Percentiles rank a stretch among this genome's conserved stretches.
These are phyloP conservation scores for Trissoscelio sp. DNA, from an alignment of 2,888 invertebrate genomes.

Conservation along the genomic window DNA sequence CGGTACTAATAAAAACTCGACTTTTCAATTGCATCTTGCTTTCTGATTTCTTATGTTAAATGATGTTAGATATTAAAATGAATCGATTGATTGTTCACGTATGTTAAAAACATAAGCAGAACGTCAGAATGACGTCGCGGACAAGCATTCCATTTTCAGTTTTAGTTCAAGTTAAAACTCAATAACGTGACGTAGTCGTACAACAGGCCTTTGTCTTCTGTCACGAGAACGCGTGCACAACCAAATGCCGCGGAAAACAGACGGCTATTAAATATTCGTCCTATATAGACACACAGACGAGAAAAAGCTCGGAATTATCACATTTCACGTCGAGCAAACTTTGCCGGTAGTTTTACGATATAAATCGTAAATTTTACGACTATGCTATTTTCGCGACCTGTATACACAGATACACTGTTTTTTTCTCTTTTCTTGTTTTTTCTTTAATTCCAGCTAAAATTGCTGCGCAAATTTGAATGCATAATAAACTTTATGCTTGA, in stretches of 20 bases:
- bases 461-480: too few species aligned
- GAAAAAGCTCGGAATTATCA: conserved; percentile 2
- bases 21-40: too few species aligned
- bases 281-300: conserved; percentile 2
- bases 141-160: conserved; percentile 19
- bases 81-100: background rate
- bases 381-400: background rate
- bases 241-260: conserved; percentile 23
- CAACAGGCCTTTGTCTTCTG: conserved; percentile 24
- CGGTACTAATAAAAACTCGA: too few species aligned
- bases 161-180: conserved; percentile 25
- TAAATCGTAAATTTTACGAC: background rate
- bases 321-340: background rate
- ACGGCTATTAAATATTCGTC: conserved; percentile 32
- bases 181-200: conserved; percentile 5
- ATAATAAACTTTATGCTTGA: too few species aligned
- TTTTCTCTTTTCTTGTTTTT: too few species aligned
- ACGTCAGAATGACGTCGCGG: background rate
- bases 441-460: background rate
- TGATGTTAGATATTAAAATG: background rate
- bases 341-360: background rate
- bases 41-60: too few species aligned
- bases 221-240: conserved; percentile 13
- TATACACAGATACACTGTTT: background rate
- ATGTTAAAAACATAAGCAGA: background rate